These are phyloP conservation scores for Gonatopus flavifemur DNA, from an alignment of 1,140 invertebrate genomes.

Conservation along the genomic window DNA sequence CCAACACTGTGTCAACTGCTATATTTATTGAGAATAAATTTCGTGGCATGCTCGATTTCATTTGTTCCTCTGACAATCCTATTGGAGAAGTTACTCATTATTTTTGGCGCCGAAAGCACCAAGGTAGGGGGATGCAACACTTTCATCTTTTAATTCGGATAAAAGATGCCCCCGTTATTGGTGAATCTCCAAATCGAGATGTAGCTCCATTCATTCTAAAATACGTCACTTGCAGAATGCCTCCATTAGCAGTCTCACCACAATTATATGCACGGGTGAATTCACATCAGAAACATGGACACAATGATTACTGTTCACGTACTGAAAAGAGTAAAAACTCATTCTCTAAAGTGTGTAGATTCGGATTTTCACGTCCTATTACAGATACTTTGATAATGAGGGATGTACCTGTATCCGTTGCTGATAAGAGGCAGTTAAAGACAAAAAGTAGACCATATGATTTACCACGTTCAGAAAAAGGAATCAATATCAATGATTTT, in stretches of 20 bases:
- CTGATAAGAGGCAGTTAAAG: conserved; percentile 27
- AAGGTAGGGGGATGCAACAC: conserved; percentile 37
- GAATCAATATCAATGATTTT: conserved; percentile 41
- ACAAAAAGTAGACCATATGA: conserved; percentile 35
- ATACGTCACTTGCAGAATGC: conserved; percentile 39
- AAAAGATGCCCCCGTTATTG: conserved; percentile 33
- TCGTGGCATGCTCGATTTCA: conserved; percentile 40
- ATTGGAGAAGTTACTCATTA: too few relatives aligned
- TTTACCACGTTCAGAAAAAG: conserved; percentile 28
- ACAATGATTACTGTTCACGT: conserved; percentile 25
- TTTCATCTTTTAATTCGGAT: conserved; percentile 42
- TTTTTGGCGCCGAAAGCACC: too few relatives aligned
- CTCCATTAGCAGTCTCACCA: conserved; percentile 19
- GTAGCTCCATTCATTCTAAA: conserved; percentile 37
- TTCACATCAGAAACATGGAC: conserved; percentile 26
- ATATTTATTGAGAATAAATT: conserved; percentile 42
- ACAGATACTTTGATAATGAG: conserved; percentile 26
- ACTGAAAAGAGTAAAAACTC: conserved; percentile 16
- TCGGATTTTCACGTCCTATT: conserved; percentile 30
- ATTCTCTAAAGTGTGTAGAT: conserved; percentile 25
- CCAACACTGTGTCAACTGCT: conserved; percentile 35
- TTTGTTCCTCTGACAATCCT: conserved; percentile 31
- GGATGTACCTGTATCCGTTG: conserved; percentile 27
- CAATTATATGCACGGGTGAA: conserved; percentile 24
- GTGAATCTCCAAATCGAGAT: conserved; percentile 23